Conservation (phyloP, 2,797 vertebrate genomes). For the Chromis chromis region DNA sequence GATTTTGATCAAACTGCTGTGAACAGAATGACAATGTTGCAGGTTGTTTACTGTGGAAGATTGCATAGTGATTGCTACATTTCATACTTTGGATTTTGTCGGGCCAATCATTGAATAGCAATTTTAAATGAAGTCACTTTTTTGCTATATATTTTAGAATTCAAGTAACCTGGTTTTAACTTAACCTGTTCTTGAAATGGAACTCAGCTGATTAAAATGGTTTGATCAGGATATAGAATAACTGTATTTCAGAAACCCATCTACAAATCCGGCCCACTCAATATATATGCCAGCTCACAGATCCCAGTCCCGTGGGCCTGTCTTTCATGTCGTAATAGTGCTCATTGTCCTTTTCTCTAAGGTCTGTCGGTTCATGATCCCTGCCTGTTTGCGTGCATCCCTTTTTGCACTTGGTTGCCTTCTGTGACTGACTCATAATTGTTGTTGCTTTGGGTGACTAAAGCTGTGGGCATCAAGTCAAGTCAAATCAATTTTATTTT, state of each 20-base stretch:
- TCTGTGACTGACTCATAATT: slow-evolving; percentile 12
- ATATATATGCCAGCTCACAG: not conserved
- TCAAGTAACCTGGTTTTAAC: too few species aligned
- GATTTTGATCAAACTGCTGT: too few species aligned
- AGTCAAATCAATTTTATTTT: slow-evolving; percentile 14
- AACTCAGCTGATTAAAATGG: too few species aligned
- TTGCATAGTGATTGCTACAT: too few species aligned
- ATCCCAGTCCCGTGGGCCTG: not conserved
- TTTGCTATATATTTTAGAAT: too few species aligned
- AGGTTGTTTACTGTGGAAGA: too few species aligned
- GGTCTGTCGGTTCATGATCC: slow-evolving; percentile 7
- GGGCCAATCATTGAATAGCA: too few species aligned
- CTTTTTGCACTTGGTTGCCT: slow-evolving; percentile 4
- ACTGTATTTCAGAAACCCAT: not conserved
- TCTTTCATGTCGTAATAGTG: rapidly evolving
- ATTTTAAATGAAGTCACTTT: too few species aligned
- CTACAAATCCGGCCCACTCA: not conserved
- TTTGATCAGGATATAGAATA: too few species aligned
- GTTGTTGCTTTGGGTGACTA: slow-evolving; percentile 13
- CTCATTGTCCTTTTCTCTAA: not conserved
- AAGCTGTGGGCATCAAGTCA: slow-evolving; percentile 4
- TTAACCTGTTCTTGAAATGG: too few species aligned
- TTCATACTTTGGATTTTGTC: too few species aligned
- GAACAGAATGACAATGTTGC: too few species aligned
- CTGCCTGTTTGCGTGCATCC: slow-evolving; percentile 2